Percentiles rank a stretch among this genome's conserved stretches.
Evolutionary conservation across 2,797 vertebrate genomes (phyloP).

Genomic region (Chelonia mydas): DNA sequence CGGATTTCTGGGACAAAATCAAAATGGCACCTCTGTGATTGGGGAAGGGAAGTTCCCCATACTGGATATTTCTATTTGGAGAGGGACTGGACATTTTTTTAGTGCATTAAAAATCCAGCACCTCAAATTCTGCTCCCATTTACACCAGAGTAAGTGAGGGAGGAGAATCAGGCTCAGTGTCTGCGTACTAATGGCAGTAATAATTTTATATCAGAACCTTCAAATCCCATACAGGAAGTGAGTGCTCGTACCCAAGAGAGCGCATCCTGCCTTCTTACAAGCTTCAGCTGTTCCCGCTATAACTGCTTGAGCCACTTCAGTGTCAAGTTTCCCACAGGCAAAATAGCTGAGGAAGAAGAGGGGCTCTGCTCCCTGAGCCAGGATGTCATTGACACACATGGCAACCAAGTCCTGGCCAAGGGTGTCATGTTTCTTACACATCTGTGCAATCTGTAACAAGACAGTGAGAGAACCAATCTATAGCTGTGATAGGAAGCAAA

Average conservation of each 20-base stretch:
- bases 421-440: constrained; percentile 78
- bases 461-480: not conserved
- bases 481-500: not conserved
- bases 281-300: constrained; percentile 85
- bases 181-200: not conserved
- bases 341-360: constrained; percentile 91
- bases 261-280: constrained; percentile 87
- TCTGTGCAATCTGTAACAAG: constrained; percentile 85
- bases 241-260: constrained; percentile 83
- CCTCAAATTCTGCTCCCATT: not conserved
- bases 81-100: not conserved
- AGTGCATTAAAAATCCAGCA: not conserved
- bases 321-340: constrained; percentile 84
- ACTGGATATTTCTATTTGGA: not conserved
- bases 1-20: not conserved
- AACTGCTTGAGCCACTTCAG: constrained; percentile 79
- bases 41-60: not conserved
- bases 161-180: not conserved
- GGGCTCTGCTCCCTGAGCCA: constrained; percentile 91
- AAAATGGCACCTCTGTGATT: not conserved
- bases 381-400: constrained; percentile 89
- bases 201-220: not conserved
- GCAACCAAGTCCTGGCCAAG: constrained; percentile 92
- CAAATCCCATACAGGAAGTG: not conserved
- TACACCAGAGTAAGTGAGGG: not conserved